Evolutionary conservation across 2,797 vertebrate species (phyloP).

Genomic region (Mormyrus proboscirostris): DNA sequence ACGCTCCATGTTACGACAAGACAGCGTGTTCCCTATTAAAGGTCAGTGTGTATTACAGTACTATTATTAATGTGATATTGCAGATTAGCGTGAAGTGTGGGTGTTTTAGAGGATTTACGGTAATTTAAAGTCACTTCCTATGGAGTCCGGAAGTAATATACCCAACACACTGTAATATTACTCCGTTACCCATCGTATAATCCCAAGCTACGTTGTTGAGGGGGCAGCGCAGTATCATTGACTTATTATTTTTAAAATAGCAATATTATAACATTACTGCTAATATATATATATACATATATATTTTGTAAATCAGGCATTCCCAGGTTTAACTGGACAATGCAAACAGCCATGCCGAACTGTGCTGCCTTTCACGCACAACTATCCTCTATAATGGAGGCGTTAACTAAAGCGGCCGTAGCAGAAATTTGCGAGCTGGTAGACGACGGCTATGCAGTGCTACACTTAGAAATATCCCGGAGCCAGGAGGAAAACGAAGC

Average conservation of each 20-base stretch:
- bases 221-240: neutral
- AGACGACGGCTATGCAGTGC: slow-evolving; percentile 55
- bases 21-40: neutral
- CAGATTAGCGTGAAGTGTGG: neutral
- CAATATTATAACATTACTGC: neutral
- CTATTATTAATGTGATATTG: neutral
- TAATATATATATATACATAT: neutral
- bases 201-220: neutral
- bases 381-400: slow-evolving; percentile 67
- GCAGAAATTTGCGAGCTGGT: slow-evolving; percentile 66
- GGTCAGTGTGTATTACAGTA: neutral
- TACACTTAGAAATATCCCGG: slow-evolving; percentile 58
- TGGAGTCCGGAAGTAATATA: slow-evolving; percentile 20
- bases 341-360: slow-evolving; percentile 47
- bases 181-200: neutral
- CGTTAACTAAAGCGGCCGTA: slow-evolving; percentile 61
- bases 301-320: neutral
- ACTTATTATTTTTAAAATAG: neutral
- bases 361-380: slow-evolving; percentile 55
- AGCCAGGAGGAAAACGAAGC: slow-evolving; percentile 62
- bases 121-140: slow-evolving; percentile 3
- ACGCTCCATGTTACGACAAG: neutral
- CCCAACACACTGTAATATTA: neutral
- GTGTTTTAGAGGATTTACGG: neutral
- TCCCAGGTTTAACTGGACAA: neutral